Evolutionary conservation across 2,113 vertebrate species (phyloP).

Genomic region (Mola mola): DNA sequence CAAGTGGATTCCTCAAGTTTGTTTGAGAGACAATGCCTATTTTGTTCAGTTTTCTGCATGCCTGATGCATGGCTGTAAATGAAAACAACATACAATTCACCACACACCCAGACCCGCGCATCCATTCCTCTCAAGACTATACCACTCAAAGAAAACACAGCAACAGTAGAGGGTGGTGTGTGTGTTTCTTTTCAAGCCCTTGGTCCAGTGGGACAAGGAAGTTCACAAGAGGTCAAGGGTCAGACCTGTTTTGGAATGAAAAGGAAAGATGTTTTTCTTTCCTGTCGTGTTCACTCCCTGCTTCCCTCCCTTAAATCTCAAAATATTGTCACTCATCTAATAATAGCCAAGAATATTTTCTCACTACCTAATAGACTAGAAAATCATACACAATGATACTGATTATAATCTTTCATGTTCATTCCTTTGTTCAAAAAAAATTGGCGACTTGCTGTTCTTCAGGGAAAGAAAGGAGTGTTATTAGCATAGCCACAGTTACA

Average conservation of each 20-base stretch:
- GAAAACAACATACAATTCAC: not conserved
- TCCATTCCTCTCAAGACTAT: too few relatives aligned
- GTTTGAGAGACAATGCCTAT: not conserved
- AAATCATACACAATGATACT: not conserved
- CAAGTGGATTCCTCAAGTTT: conserved; percentile 9
- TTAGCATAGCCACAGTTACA: conserved; percentile 18
- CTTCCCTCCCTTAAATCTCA: not conserved
- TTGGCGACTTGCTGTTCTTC: too few relatives aligned
- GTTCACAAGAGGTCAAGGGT: conserved; percentile 24
- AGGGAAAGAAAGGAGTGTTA: conserved; percentile 1
- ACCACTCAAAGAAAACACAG: too few relatives aligned
- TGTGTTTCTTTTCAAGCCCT: conserved; percentile 28
- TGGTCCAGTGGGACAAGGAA: conserved; percentile 26
- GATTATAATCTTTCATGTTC: conserved; percentile 18
- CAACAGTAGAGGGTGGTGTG: not conserved
- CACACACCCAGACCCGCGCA: too few relatives aligned
- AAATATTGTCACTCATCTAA: conserved; percentile 20
- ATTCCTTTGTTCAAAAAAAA: not conserved
- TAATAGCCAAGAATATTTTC: not conserved
- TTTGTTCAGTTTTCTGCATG: not conserved
- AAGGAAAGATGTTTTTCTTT: conserved; percentile 9
- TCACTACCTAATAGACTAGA: conserved; percentile 5
- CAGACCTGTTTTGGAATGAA: conserved; percentile 38
- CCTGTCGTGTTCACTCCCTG: not conserved
- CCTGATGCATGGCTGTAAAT: not conserved